Conservation (phyloP, 1,140 invertebrate genomes). For the Hestina assimilis region DNA sequence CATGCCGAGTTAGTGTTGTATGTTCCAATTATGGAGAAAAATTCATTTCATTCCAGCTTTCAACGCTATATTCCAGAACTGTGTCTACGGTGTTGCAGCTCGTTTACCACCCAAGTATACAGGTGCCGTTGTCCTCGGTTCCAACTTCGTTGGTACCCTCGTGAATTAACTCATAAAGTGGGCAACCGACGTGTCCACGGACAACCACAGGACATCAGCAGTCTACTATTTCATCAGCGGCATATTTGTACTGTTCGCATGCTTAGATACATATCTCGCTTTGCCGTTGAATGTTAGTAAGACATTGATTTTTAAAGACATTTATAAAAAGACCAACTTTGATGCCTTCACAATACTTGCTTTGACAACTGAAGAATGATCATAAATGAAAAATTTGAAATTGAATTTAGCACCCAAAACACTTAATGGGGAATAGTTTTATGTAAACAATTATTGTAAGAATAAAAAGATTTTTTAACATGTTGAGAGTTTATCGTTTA, state of each 20-base stretch:
- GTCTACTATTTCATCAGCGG: slow-evolving; percentile 99
- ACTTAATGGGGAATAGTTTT: too few relatives aligned
- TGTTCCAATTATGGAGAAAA: background rate
- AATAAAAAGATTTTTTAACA: too few relatives aligned
- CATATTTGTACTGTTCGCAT: slow-evolving; percentile 93
- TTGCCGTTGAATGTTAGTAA: slow-evolving; percentile 93
- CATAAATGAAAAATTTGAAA: too few relatives aligned
- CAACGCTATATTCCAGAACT: slow-evolving; percentile 98
- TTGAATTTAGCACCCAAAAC: too few relatives aligned
- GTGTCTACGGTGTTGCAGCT: slow-evolving; percentile 96
- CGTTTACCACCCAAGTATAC: slow-evolving; percentile 95
- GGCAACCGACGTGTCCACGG: slow-evolving; percentile 81
- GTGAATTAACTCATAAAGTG: slow-evolving; percentile 91
- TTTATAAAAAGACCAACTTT: too few relatives aligned
- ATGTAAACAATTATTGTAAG: too few relatives aligned
- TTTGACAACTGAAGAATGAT: too few relatives aligned
- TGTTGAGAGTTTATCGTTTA: too few relatives aligned
- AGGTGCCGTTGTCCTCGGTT: slow-evolving; percentile 95
- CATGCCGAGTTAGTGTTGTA: too few relatives aligned
- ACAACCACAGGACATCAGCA: slow-evolving; percentile 90
- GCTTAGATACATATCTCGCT: slow-evolving; percentile 98
- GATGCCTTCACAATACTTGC: too few relatives aligned
- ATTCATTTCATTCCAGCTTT: slow-evolving; percentile 82
- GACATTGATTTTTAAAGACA: background rate
- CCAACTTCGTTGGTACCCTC: slow-evolving; percentile 96